Evolutionary conservation across 2,888 invertebrate species (phyloP).

Genomic region (Melitaea athalia): DNA sequence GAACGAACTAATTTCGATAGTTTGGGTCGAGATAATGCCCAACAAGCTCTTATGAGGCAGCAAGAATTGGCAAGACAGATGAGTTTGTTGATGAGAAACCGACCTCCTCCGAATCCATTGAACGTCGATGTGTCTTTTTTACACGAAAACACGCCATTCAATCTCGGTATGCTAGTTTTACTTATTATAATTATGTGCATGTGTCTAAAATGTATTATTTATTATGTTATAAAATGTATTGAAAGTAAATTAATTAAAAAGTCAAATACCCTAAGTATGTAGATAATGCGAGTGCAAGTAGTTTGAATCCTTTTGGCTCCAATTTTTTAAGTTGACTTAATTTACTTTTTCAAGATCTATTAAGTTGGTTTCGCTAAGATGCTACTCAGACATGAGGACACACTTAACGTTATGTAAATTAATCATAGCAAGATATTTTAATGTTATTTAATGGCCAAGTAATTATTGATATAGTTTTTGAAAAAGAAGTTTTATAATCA

Average conservation of each 20-base stretch:
- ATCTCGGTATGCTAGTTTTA: conserved; percentile 61
- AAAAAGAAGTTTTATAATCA: too few species aligned
- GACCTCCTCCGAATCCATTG: conserved; percentile 69
- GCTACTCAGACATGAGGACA: too few species aligned
- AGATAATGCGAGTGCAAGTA: too few species aligned
- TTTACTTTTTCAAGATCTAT: too few species aligned
- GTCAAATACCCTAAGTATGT: not conserved
- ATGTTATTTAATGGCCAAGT: too few species aligned
- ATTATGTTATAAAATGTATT: too few species aligned
- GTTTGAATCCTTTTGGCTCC: too few species aligned
- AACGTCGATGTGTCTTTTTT: conserved; percentile 75
- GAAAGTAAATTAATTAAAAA: not conserved
- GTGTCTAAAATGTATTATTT: not conserved
- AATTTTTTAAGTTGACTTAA: too few species aligned
- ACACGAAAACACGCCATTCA: conserved; percentile 72
- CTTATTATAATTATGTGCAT: conserved; percentile 2
- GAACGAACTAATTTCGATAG: conserved; percentile 61
- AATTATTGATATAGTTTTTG: too few species aligned
- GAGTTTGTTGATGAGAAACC: conserved; percentile 69
- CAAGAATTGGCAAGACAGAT: conserved; percentile 74
- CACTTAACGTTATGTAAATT: too few species aligned
- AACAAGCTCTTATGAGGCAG: conserved; percentile 66
- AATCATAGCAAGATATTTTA: too few species aligned
- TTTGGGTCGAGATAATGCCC: conserved; percentile 55
- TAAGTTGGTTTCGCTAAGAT: too few species aligned